A percentile compares a stretch with the other conserved stretches of the same genome.
phyloP scores from a whole-genome alignment of 1,140 invertebrate species.

The Atta texana region DNA sequence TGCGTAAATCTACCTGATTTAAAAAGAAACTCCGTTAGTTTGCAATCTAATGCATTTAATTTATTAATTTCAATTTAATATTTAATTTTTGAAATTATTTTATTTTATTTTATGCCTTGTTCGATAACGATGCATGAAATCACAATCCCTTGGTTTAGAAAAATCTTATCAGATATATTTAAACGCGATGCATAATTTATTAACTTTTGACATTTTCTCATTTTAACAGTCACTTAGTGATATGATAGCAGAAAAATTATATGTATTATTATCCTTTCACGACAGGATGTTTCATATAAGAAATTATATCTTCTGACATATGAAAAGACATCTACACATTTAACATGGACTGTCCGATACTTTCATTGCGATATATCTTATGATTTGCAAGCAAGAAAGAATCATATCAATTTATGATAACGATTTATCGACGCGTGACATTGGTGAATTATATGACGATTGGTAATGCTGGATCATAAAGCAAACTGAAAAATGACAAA shows the following conservation, averaged over 20 bases:
- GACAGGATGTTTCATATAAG: neutral
- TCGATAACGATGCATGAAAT: neutral
- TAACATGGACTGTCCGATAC: constrained; percentile 7
- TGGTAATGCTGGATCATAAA: constrained; percentile 15
- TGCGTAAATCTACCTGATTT: neutral
- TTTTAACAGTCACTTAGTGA: constrained; percentile 4
- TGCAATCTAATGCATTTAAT: neutral
- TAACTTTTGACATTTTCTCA: neutral
- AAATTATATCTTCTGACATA: neutral
- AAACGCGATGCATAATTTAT: constrained; percentile 1
- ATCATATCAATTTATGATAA: neutral
- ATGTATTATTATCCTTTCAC: neutral
- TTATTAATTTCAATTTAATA: neutral
- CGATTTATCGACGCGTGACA: constrained; percentile 16
- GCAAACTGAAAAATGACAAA: constrained; percentile 36
- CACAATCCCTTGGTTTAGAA: neutral
- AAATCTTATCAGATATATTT: neutral
- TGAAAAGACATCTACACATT: constrained; percentile 12
- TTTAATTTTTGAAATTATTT: neutral
- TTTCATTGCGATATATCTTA: constrained; percentile 15
- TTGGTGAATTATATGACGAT: neutral
- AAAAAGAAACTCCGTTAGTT: neutral
- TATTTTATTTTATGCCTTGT: neutral
- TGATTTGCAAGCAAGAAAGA: neutral
- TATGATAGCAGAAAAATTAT: neutral